Conservation (phyloP, 2,797 vertebrate species). For the Coracias cyanogaster region DNA sequence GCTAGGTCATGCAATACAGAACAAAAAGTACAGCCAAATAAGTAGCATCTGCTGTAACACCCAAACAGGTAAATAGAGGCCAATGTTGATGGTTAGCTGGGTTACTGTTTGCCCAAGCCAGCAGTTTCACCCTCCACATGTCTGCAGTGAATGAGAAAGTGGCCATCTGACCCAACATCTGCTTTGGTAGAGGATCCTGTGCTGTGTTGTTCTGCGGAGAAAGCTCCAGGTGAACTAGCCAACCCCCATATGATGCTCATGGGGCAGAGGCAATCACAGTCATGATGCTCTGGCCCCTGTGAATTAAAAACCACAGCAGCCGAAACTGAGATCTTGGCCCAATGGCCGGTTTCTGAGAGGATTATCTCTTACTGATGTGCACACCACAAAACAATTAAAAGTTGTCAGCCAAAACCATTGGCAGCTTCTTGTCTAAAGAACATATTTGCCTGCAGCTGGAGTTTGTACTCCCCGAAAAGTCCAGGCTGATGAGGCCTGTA, state of each 20-base stretch:
- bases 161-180: fast-evolving
- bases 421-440: background rate
- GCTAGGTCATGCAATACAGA: background rate
- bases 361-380: background rate
- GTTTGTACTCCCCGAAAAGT: background rate
- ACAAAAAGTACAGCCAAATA: background rate
- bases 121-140: background rate
- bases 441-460: background rate
- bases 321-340: background rate
- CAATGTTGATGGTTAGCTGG: background rate
- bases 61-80: background rate
- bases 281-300: background rate
- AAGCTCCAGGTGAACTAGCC: background rate
- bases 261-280: background rate
- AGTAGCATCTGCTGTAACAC: background rate
- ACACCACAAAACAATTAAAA: background rate
- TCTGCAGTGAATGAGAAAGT: background rate
- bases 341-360: background rate
- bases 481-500: background rate
- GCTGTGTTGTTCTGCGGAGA: background rate
- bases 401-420: background rate
- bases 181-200: background rate
- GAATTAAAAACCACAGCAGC: background rate
- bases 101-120: background rate
- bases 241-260: too few relatives aligned